A percentile compares a stretch with the other conserved stretches of the same genome.
Evolutionary conservation across 2,113 vertebrate species (phyloP).

Genomic region (Pedionomus torquatus): DNA sequence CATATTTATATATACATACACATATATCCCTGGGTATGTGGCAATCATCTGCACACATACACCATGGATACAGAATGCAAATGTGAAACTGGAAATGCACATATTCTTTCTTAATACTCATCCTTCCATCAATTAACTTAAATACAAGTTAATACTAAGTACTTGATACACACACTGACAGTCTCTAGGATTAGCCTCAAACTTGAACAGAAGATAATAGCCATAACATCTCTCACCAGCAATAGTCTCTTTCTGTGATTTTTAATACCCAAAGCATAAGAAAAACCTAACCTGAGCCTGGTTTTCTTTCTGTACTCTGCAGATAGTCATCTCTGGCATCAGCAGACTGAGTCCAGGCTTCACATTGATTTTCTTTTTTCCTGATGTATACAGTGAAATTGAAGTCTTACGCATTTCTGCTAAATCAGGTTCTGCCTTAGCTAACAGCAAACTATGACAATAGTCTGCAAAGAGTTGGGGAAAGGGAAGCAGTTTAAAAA

Average conservation of each 20-base stretch:
- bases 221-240: background rate
- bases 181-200: background rate
- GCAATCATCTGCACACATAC: background rate
- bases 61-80: background rate
- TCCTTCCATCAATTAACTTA: background rate
- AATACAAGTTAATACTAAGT: background rate
- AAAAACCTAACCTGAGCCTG: background rate
- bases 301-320: background rate
- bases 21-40: accelerated
- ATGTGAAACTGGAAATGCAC: background rate
- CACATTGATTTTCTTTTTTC: slow-evolving; percentile 41
- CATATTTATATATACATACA: background rate
- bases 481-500: background rate
- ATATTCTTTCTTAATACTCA: background rate
- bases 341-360: slow-evolving; percentile 17
- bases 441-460: slow-evolving; percentile 6
- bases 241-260: background rate
- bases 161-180: background rate
- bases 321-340: slow-evolving; percentile 38
- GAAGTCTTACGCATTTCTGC: slow-evolving; percentile 25
- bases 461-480: background rate
- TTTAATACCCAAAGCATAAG: background rate
- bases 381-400: slow-evolving; percentile 11
- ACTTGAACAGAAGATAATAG: background rate
- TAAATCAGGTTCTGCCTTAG: slow-evolving; percentile 27